These are phyloP conservation scores for Drosophila prolongata DNA, from an alignment of 2,888 invertebrate genomes.

Conservation along the genomic window DNA sequence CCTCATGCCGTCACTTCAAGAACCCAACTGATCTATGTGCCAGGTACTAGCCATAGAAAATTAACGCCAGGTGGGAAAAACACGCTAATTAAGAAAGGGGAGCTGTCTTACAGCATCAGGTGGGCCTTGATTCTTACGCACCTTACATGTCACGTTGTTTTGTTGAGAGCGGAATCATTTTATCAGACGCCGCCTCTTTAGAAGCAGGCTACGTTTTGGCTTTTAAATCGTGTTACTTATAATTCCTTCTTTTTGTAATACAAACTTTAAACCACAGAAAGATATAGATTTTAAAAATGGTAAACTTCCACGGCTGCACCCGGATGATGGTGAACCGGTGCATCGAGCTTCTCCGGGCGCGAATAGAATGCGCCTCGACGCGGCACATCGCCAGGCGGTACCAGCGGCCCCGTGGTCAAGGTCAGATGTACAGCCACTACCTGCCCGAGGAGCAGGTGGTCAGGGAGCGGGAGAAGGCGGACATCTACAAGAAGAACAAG, in stretches of 20 bases:
- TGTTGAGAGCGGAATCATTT: not conserved
- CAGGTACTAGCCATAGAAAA: conserved; percentile 15
- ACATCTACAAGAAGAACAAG: conserved; percentile 47
- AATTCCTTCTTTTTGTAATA: not conserved
- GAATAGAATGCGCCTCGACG: conserved; percentile 47
- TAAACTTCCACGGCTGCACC: conserved; percentile 36
- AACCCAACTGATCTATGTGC: conserved; percentile 16
- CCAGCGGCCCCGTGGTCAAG: no score
- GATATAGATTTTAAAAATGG: conserved; percentile 39
- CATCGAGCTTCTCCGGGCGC: conserved; percentile 49
- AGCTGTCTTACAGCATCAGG: conserved; percentile 1
- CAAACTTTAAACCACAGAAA: not conserved
- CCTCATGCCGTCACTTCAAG: conserved; percentile 28
- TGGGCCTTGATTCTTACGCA: conserved; percentile 10
- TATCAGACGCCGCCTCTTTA: conserved; percentile 6
- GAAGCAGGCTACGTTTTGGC: conserved; percentile 17
- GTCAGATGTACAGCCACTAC: not conserved
- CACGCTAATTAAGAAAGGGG: conserved; percentile 29
- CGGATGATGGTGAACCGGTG: conserved; percentile 54
- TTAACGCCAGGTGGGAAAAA: conserved; percentile 21
- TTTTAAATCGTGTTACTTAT: not conserved
- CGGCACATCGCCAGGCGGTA: conserved; percentile 44
- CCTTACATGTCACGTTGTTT: conserved; percentile 19
- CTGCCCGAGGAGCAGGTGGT: not conserved
- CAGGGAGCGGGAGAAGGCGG: conserved; percentile 48